These are phyloP conservation scores for Syrphus vitripennis DNA, from an alignment of 2,888 invertebrate genomes.

Conservation along the genomic window DNA sequence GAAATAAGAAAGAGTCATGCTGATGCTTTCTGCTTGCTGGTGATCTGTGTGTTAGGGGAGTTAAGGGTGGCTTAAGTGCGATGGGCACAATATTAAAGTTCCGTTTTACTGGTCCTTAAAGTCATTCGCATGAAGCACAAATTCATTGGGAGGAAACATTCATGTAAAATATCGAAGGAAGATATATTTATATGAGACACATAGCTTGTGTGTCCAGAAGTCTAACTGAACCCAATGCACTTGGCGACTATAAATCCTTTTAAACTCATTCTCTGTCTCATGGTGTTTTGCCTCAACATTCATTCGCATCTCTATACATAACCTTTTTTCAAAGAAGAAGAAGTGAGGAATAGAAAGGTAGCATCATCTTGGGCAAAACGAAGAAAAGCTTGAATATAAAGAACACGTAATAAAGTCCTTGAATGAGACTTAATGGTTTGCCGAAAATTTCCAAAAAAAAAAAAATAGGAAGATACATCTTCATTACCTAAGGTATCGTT, in stretches of 20 bases:
- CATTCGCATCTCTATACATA: not conserved
- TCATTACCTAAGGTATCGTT: constrained; percentile 55
- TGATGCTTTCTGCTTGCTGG: not conserved
- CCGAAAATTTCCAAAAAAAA: constrained; percentile 12
- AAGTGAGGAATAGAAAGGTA: not conserved
- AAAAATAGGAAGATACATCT: constrained; percentile 32
- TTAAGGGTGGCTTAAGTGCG: not conserved
- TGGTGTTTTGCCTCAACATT: constrained; percentile 27
- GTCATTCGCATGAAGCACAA: constrained; percentile 58
- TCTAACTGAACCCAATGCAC: constrained; percentile 40
- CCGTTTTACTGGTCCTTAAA: constrained; percentile 49
- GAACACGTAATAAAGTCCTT: not conserved
- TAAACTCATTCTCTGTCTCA: constrained; percentile 3
- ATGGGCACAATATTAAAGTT: constrained; percentile 46
- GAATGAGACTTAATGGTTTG: not conserved
- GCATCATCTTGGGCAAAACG: not conserved
- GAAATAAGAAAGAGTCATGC: constrained; percentile 8
- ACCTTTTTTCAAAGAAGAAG: not conserved
- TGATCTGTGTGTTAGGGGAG: not conserved
- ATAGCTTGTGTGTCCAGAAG: not conserved
- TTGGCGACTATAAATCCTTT: constrained; percentile 55
- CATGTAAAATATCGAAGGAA: constrained; percentile 55
- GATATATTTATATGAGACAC: constrained; percentile 33
- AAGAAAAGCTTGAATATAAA: not conserved
- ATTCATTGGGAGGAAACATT: constrained; percentile 45